Evolutionary conservation across 1,140 invertebrate species (phyloP).

Genomic region (Mamestra configurata): DNA sequence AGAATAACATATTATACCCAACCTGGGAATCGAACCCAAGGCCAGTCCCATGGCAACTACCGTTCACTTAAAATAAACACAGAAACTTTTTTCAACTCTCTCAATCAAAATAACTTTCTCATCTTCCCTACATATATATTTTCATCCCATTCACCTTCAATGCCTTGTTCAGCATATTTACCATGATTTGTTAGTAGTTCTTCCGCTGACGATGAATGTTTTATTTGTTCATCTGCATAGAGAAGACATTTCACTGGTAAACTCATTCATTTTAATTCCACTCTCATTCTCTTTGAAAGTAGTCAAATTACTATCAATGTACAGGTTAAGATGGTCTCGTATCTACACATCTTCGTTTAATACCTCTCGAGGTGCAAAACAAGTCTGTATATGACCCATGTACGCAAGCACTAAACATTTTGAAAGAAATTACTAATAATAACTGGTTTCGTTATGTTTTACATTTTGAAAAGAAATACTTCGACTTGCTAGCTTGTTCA

Average conservation of each 20-base stretch:
- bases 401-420: background rate
- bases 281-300: conserved; percentile 11
- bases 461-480: no score
- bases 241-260: conserved; percentile 31
- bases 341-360: background rate
- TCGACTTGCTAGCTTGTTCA: no score
- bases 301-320: conserved; percentile 14
- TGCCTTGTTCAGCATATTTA: conserved; percentile 25
- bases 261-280: conserved; percentile 29
- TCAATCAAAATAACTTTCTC: background rate
- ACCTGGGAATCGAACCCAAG: background rate
- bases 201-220: conserved; percentile 27
- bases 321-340: background rate
- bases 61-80: background rate
- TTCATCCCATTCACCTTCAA: background rate
- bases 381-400: background rate
- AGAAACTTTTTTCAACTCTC: background rate
- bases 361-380: background rate
- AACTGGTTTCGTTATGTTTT: no score
- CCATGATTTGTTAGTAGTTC: conserved; percentile 16
- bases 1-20: background rate
- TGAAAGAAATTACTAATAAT: no score
- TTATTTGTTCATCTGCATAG: conserved; percentile 36
- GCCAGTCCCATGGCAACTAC: background rate
- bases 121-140: background rate